Percentiles rank a stretch among this genome's conserved stretches.
Conservation (phyloP, 1,140 invertebrate species). For the Argopecten irradians region DNA sequence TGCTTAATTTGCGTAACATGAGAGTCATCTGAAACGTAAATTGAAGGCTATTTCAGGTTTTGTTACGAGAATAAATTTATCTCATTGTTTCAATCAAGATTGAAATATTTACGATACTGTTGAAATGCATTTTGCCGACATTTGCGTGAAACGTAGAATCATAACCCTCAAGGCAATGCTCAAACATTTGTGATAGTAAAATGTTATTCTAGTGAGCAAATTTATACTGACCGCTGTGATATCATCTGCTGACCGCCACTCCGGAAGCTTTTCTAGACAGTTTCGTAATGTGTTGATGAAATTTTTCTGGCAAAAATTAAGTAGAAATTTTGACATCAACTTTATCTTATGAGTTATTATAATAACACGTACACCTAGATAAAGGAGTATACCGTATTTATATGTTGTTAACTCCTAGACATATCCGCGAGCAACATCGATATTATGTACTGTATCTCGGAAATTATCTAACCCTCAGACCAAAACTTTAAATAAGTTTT, state of each 20-base stretch:
- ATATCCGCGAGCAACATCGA: too few species aligned
- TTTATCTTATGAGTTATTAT: too few species aligned
- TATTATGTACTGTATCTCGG: too few species aligned
- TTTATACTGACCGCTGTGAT: conserved; percentile 36
- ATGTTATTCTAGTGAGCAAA: neutral
- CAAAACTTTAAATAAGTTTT: too few species aligned
- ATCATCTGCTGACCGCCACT: conserved; percentile 44
- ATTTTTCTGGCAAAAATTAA: conserved; percentile 53
- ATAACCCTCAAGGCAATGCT: neutral
- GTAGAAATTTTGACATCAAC: too few species aligned
- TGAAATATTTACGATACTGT: neutral
- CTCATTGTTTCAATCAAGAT: neutral
- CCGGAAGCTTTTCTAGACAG: conserved; percentile 42
- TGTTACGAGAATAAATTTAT: neutral
- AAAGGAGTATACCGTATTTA: too few species aligned
- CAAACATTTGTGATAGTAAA: neutral
- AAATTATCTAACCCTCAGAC: too few species aligned
- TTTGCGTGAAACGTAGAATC: conserved; percentile 25
- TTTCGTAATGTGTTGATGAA: conserved; percentile 49
- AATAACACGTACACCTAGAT: too few species aligned
- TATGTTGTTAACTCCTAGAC: too few species aligned
- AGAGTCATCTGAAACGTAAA: conserved; percentile 50
- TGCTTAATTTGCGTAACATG: conserved; percentile 46
- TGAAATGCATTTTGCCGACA: conserved; percentile 14
- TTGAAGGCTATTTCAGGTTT: neutral